Evolutionary conservation across 2,113 vertebrate species (phyloP), one percentile per base, ranked within the genome.

Genomic region (Propithecus coquereli): DNA sequence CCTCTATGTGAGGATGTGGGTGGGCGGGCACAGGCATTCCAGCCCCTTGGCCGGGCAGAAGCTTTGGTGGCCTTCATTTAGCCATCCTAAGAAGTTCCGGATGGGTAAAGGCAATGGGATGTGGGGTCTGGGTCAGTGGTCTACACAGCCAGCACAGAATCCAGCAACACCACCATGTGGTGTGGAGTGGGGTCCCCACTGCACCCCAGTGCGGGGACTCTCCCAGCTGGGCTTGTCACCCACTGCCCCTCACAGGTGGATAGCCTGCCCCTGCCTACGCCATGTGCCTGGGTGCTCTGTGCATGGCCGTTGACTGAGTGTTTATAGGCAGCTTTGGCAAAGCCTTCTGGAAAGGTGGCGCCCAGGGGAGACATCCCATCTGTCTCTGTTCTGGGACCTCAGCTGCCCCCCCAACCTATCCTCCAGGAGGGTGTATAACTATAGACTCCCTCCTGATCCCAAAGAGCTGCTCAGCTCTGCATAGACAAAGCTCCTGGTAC

Each of bases 211-310:
- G 43, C 3, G 2, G 25, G 18, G 23, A 5, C 25, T 47, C 8
- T 45, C 79, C 40, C 22, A 37, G 66, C 16, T 37, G 52, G 91
- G 76, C n/a, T 17, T 6, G 45, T 45, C 14, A 63, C 14, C 57
- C 10, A 6, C 8, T 11, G 1, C 23, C 22, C 57, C 37, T 66
- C 13, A 0, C n/a, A 43, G 20, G 37, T 47, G 6, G 13, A 43
- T 27, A 1, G 11, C 2, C 6, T 11, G 76, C 27, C 68, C 50
- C 50, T 52, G 50, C 50, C 50, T 52, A 52, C 13, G 50, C 50
- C 50, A 4, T 3, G 13, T 50, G 50, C 13, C 50, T 0, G 11
- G 77, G 43, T 1, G 1, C 66, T 47, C 34, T 1, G 0, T 3
- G 61, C 25, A 11, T n/a, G 80, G 23, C 40, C 1, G 25, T 14